Evolutionary conservation across 2,113 vertebrate genomes (phyloP), one percentile per base, ranked within the genome.

Genomic region (Anarrhichthys ocellatus): DNA sequence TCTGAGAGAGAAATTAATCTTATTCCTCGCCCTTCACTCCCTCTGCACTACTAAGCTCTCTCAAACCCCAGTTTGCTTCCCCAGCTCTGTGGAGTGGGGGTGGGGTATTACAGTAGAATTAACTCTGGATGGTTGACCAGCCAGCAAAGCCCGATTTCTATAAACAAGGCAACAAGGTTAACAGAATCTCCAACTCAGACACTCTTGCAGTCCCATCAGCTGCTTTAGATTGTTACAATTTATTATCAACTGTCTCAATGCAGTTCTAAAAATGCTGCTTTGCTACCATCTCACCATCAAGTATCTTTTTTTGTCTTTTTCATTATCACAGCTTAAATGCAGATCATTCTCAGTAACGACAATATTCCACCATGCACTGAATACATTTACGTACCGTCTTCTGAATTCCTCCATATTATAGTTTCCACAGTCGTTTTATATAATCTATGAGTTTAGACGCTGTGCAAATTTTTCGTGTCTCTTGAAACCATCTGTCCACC

Each of bases 1-100:
- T 78, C 89, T 81, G 86, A 81, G 87, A 88, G 70, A 83, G 78
- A 93, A 94, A 94, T 94, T 89, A 94, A 95, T 95, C 94, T 92
- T 90, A 90, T 95, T 94, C 83, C 83, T 92, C 85, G 90, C 90
- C 88, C 88, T 91, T 94, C 89, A 93, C 86, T 93, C 90, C 86
- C 86, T 90, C 78, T 85, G 79, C 58, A 67, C 70, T 88, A 70
- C 91, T 93, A 93, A 94, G 89, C 92, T 89, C 81, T 80, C 78
- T 84, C 83, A 89, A 86, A 92, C 83, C 87, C 71, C 81, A 72
- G 50, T 91, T 86, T 85, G 75, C 84, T 82, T 88, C 72, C 61
- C 77, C 82, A 59, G 85, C 69, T 78, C 54, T 84, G 74, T 62
- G 59, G 68, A 82, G 84, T 85, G 84, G 83, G 93, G 89, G 74